A percentile compares a stretch with the other conserved stretches of the same genome.
Evolutionary conservation across 2,888 invertebrate species (phyloP).

Genomic region (Apoda limacodes): DNA sequence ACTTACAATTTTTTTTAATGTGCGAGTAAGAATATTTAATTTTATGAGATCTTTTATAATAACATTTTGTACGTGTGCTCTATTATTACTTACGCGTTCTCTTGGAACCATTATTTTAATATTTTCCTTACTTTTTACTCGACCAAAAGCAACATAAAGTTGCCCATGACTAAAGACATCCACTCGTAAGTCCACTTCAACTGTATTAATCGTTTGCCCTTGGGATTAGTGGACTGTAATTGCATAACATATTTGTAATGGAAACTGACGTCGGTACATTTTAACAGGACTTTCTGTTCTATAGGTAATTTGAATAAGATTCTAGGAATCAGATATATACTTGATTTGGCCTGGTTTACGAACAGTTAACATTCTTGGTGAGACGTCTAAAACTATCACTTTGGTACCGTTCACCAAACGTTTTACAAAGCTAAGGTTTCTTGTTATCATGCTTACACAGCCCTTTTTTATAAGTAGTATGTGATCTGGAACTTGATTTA

Average conservation of each 20-base stretch:
- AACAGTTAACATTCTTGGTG: too few species aligned
- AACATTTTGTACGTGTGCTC: neutral
- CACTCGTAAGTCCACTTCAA: conserved; percentile 11
- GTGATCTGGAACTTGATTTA: too few species aligned
- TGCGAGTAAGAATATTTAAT: too few species aligned
- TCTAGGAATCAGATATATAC: conserved; percentile 12
- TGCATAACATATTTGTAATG: conserved; percentile 11
- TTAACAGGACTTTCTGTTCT: conserved; percentile 9
- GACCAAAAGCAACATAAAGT: conserved; percentile 8
- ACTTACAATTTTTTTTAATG: too few species aligned
- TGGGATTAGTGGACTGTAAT: conserved; percentile 15
- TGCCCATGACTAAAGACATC: conserved; percentile 12
- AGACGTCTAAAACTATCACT: too few species aligned
- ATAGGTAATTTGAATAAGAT: conserved; percentile 10
- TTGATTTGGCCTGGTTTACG: too few species aligned
- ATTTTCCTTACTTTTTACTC: conserved; percentile 1
- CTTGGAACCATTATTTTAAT: neutral
- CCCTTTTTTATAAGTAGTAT: too few species aligned
- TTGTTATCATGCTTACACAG: too few species aligned
- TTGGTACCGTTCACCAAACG: too few species aligned
- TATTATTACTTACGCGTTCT: neutral
- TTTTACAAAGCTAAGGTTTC: too few species aligned
- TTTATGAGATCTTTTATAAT: neutral
- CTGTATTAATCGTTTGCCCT: conserved; percentile 11
- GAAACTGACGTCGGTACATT: conserved; percentile 12